Base-by-base conservation (phyloP, 2,113 vertebrate genomes). In the Actinemys pallida region DNA sequence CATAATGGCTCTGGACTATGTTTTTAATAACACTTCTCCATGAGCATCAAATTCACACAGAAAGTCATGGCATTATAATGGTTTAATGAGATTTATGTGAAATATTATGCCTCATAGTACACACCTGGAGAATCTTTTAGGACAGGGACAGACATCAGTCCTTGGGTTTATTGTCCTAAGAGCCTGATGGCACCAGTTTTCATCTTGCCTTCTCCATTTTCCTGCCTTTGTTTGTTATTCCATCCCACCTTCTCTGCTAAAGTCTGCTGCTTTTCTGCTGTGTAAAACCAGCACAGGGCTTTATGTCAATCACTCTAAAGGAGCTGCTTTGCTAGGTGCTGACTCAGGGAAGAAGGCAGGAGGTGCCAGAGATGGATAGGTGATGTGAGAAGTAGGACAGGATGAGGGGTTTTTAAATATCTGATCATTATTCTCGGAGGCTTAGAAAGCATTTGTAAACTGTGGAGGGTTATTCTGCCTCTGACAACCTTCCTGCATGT, bases 211-310 rank as follows among this genome's bases (percentile, higher is more conserved):
- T 81, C 53, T 47, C 83, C 83, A 50, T 54, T 57, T 10, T 62
- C 19, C 19, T 47, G 39, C 8, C 8, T 53, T 14, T 25, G n/a
- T 86, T 56, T 81, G 50, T 65, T 82, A 20, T 24, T 69, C 29
- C 17, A 81, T 78, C 42, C 47, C 29, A 19, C 27, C 0, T 0
- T 59, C 35, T 59, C 4, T 9, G 0, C n/a, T 49, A 31, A 29
- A 39, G 54, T 20, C 1, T 52, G 19, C 53, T 81, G 59, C 5
- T 31, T 72, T 25, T 39, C 81, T 78, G 16, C 54, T 31, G 13
- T 27, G 56, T 56, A 45, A 47, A 25, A 12, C 22, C 83, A 72
- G 29, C 78, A 29, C 56, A n/a, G 65, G 72, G 9, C 52, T 53
- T 16, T 9, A 17, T 24, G 54, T 8, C 76, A 31, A 22, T 19